Evolutionary conservation across 2,797 vertebrate species (phyloP), one percentile per base, ranked within the genome.

Genomic region (Peromyscus nudipes): DNA sequence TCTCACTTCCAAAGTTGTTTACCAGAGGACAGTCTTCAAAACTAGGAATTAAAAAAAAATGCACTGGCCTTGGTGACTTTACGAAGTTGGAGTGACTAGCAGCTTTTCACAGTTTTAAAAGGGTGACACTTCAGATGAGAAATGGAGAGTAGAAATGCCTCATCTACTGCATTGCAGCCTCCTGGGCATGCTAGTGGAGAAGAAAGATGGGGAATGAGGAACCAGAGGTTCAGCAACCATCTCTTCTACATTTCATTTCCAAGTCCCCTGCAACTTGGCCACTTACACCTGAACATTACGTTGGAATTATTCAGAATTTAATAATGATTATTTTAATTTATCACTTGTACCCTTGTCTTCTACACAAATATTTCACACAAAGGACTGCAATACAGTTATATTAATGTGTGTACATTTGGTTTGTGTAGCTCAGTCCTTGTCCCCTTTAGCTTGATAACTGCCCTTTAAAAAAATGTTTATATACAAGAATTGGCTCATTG

Each of bases 1-100:
- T 85, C 31, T 91, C 37, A 71, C 64, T 49, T 17, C 43, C 34
- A 9, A 43, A 34, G 71, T 89, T n/a, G 4, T 0, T 0, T 83
- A 17, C 29, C 88, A n/a, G 94, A 96, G 97, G 95, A 91, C 37
- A 92, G 17, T 80, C 55, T 34, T 85, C 55, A 93, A 77, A 94
- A 43, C 52, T 1, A 93, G 83, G 17, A 55, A 29, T 57, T 75
- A 40, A 40, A 40, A 55, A 55, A 43, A 60, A 71, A 37, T 31
- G 1, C 17, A 60, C 52, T 57, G 86, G 17, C 17, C 25, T 40
- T 60, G 60, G 10, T 93, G 23, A 90, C 57, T 77, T 11, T 90
- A 21, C 79, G 21, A 40, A 62, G 40, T n/a, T 73, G 94, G 79
- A 46, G 64, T 94, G 87, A 71, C 23, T 96, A 87, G n/a, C 16